A percentile compares a stretch with the other conserved stretches of the same genome.
These are phyloP conservation scores for Oryzias sinensis DNA, from an alignment of 2,797 vertebrate species.

Conservation along the genomic window DNA sequence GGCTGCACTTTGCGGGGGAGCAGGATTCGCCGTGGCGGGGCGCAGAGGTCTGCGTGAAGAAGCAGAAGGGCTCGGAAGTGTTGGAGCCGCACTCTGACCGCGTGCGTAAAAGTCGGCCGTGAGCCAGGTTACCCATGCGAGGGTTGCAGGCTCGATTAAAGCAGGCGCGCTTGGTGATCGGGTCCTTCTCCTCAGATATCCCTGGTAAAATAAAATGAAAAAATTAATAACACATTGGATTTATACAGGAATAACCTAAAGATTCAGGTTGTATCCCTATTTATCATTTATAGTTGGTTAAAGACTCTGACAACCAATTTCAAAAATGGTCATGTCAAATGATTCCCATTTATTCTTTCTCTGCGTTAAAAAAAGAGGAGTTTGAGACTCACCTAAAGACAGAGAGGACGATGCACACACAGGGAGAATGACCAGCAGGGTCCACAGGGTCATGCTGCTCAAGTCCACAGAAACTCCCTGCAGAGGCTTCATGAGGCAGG, in stretches of 20 bases:
- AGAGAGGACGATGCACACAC: conserved; percentile 51
- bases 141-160: conserved; percentile 89
- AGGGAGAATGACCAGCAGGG: conserved; percentile 44
- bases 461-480: background rate
- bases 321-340: too few relatives aligned
- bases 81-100: conserved; percentile 82
- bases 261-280: too few relatives aligned
- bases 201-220: conserved; percentile 18
- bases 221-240: background rate
- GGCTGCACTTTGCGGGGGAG: conserved; percentile 66
- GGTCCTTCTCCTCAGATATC: conserved; percentile 2
- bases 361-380: background rate
- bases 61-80: conserved; percentile 80
- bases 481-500: background rate
- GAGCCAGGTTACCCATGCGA: conserved; percentile 89
- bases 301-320: too few relatives aligned
- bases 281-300: too few relatives aligned
- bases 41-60: conserved; percentile 50
- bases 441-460: conserved; percentile 58
- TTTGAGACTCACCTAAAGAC: conserved; percentile 60
- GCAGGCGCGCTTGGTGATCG: conserved; percentile 68
- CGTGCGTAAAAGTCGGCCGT: conserved; percentile 81
- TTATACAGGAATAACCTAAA: too few relatives aligned
- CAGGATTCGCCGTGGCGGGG: conserved; percentile 45
- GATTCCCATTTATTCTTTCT: too few relatives aligned